Evolutionary conservation across 2,888 invertebrate genomes (phyloP), one percentile per base, ranked within the genome.

Genomic region (Lithophane ornitopus): DNA sequence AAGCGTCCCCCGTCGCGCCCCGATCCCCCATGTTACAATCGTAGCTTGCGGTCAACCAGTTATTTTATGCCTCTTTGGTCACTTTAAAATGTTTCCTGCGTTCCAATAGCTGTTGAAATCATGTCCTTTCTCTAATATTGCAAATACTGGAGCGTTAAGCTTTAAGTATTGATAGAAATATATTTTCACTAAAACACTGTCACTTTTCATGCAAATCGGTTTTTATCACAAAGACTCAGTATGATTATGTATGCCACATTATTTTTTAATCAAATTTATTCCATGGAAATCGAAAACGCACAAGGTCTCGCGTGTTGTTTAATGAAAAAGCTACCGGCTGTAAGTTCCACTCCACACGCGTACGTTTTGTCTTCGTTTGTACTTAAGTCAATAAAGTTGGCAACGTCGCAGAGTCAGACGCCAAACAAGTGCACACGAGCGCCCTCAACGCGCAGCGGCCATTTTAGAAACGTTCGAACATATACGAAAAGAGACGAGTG

Each of bases 361-460:
- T 95, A 95, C 96, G 96, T 96, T 96, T 95, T 95, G 95, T 96
- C 95, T 96, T 94, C 93, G 92, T 93, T 94, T 92, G 92, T 95
- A 94, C 95, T 93, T 93, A 92, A 94, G 95, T 96, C 95, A 95
- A 96, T 96, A 96, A 94, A 96, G 94, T 95, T 96, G 97, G 96
- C 97, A 97, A 97, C 97, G 95, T 95, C 95, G 97, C 96, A 94
- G 93, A 93, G 92, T 92, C 92, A 95, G 96, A 96, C 96, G 96
- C 96, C 94, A 96, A 96, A 96, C 96, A 96, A 95, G 95, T 94
- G 94, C 92, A 94, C 95, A 92, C 93, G 89, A 93, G 97, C 96
- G 97, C 96, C 97, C 96, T 92, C 97, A 95, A 95, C 96, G 95
- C 97, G 96, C 96, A 96, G 96, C 95, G 96, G 96, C 91, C 91